These are phyloP conservation scores for Dysdera silvatica DNA, from an alignment of 1,140 invertebrate species.

Conservation along the genomic window DNA sequence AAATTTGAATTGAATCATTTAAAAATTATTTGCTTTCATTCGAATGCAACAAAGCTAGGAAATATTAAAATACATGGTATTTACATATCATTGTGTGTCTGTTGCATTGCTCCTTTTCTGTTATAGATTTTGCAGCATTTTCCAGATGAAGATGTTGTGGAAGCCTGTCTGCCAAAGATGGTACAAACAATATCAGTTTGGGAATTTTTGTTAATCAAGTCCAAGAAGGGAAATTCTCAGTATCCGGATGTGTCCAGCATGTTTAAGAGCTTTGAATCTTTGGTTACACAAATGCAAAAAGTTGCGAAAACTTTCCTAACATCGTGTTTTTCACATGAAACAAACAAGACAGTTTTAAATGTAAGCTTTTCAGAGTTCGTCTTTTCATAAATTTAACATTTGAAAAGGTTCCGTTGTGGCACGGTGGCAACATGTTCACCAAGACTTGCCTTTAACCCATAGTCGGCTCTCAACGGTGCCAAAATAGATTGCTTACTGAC, in stretches of 20 bases:
- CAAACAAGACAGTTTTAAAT: conserved; percentile 18
- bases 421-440: no score
- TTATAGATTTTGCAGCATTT: conserved; percentile 33
- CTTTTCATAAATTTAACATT: neutral
- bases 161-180: conserved; percentile 45
- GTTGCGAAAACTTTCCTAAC: conserved; percentile 39
- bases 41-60: no score
- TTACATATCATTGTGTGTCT: no score
- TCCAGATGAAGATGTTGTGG: conserved; percentile 47
- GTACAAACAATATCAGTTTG: conserved; percentile 43
- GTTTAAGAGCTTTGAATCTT: conserved; percentile 40
- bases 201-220: conserved; percentile 48
- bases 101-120: neutral
- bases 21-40: no score
- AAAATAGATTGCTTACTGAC: no score
- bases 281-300: conserved; percentile 40
- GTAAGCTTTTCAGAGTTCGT: conserved; percentile 16
- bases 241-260: conserved; percentile 38
- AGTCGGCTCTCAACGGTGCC: no score
- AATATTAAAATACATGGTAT: no score
- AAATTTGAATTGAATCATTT: no score
- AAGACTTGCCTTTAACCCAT: no score
- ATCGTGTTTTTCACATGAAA: conserved; percentile 19
- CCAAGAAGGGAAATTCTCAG: conserved; percentile 37
- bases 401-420: no score